Conservation (phyloP, 2,113 vertebrate genomes). For the Trematomus loennbergii region DNA sequence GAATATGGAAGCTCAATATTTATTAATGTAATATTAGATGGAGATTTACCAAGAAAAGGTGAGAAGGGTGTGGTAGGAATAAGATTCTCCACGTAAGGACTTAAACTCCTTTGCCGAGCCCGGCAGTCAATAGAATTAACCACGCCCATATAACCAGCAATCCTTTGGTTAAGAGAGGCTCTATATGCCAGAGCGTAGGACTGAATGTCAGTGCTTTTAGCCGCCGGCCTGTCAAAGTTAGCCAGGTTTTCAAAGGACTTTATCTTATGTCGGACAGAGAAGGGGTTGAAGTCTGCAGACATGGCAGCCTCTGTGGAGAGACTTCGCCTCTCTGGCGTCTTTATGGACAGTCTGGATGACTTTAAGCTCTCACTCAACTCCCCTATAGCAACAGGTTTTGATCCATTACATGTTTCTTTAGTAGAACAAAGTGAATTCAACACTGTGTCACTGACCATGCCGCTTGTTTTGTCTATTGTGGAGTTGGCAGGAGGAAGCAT, state of each 20-base stretch:
- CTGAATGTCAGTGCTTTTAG: constrained; percentile 84
- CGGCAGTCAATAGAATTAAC: constrained; percentile 66
- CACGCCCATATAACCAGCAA: constrained; percentile 80
- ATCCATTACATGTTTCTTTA: constrained; percentile 25
- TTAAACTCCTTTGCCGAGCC: constrained; percentile 84
- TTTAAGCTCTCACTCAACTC: constrained; percentile 49
- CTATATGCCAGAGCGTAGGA: constrained; percentile 79
- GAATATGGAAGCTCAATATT: constrained; percentile 42
- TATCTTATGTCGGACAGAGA: constrained; percentile 95
- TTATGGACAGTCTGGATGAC: constrained; percentile 64
- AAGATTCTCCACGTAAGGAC: constrained; percentile 83
- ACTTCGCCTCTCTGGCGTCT: constrained; percentile 80
- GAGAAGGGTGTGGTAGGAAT: constrained; percentile 42
- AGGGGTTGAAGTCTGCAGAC: constrained; percentile 86
- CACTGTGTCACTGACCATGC: neutral
- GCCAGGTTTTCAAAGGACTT: constrained; percentile 97
- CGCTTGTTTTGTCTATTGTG: constrained; percentile 22
- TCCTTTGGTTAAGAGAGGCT: constrained; percentile 84
- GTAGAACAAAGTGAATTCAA: constrained; percentile 20
- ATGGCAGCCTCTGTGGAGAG: constrained; percentile 84
- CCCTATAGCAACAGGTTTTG: constrained; percentile 16
- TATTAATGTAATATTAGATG: constrained; percentile 31
- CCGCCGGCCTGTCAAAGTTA: constrained; percentile 85
- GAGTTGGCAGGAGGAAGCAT: constrained; percentile 3
- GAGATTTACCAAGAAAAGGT: constrained; percentile 69